These are phyloP conservation scores for Lepilemur ruficaudatus DNA, from an alignment of 2,797 vertebrate species.

Conservation along the genomic window DNA sequence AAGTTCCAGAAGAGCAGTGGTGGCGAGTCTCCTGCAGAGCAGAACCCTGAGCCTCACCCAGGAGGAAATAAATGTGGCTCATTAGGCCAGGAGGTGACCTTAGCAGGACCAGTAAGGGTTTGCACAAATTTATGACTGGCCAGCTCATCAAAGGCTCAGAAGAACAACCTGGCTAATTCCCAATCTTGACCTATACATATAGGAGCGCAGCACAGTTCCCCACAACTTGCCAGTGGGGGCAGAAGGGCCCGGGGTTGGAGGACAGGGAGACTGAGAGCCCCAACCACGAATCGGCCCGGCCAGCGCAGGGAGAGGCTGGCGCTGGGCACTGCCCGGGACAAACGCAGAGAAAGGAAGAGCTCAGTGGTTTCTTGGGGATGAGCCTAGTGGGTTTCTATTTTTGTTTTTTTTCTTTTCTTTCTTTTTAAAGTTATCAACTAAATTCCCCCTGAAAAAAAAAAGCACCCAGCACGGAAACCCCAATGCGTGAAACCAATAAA, in stretches of 20 bases:
- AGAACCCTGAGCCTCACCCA: neutral
- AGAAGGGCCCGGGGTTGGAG: neutral
- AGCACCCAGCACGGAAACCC: neutral
- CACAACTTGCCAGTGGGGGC: rapidly evolving
- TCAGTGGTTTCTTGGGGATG: neutral
- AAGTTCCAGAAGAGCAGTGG: neutral
- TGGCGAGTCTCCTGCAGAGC: neutral
- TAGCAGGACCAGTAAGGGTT: neutral
- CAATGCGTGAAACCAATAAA: neutral
- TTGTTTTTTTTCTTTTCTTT: neutral
- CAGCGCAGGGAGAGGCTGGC: neutral
- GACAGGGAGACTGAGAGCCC: neutral
- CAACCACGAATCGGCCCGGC: neutral
- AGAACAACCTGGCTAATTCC: neutral
- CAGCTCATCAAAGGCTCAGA: neutral
- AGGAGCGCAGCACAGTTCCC: neutral
- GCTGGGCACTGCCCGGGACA: neutral
- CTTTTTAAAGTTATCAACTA: neutral
- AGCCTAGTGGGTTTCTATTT: neutral
- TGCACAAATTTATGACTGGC: neutral
- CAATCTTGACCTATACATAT: neutral
- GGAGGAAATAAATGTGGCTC: neutral
- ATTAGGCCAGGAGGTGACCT: neutral
- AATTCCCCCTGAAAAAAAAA: neutral
- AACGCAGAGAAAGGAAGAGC: neutral